Conservation (phyloP, 1,140 invertebrate genomes). For the Microvelia longipes region DNA sequence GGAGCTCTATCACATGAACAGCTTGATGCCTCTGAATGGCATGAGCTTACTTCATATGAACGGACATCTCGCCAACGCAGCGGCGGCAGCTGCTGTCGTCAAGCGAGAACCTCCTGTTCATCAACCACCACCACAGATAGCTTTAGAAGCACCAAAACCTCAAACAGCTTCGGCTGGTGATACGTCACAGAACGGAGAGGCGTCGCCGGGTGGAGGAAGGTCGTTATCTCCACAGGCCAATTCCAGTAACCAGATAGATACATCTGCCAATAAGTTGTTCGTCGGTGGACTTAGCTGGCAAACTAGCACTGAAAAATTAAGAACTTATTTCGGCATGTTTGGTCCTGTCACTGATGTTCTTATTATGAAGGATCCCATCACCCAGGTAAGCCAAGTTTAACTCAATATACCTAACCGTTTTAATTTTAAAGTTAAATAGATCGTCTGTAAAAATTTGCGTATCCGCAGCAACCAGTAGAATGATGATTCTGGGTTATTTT, state of each 20-base stretch:
- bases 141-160: constrained; percentile 6
- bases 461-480: no score
- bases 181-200: constrained; percentile 18
- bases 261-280: constrained; percentile 75
- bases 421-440: no score
- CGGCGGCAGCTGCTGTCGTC: constrained; percentile 9
- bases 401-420: not conserved
- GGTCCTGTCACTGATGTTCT: constrained; percentile 80
- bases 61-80: constrained; percentile 11
- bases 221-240: constrained; percentile 28
- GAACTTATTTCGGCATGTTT: constrained; percentile 82
- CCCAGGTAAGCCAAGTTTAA: constrained; percentile 52
- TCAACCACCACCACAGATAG: constrained; percentile 24
- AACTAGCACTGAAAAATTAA: constrained; percentile 74
- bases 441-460: no score
- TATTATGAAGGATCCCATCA: constrained; percentile 86
- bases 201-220: constrained; percentile 19
- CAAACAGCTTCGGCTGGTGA: constrained; percentile 20
- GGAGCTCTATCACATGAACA: constrained; percentile 21
- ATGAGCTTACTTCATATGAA: constrained; percentile 20
- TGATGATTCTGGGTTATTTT: no score
- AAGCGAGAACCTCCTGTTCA: constrained; percentile 6
- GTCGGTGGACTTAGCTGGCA: constrained; percentile 83
- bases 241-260: constrained; percentile 34
- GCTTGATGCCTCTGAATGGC: constrained; percentile 16